Evolutionary conservation across 1,140 invertebrate species (phyloP).

Genomic region (Drosophila sechellia): DNA sequence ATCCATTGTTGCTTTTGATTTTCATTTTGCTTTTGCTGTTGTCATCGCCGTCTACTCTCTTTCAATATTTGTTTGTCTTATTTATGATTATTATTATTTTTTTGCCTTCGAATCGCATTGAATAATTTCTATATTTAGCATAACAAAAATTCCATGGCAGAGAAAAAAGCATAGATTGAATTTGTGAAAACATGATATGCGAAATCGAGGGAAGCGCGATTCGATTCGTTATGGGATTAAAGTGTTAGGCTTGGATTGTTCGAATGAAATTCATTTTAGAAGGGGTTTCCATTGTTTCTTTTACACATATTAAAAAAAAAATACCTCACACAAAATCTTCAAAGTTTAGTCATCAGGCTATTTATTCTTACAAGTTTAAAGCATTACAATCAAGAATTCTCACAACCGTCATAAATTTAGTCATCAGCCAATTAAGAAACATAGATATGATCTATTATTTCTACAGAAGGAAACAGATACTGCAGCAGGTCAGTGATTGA

Average conservation of each 20-base stretch:
- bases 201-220: slow-evolving; percentile 23
- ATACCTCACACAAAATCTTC: no score
- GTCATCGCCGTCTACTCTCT: slow-evolving; percentile 49
- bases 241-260: slow-evolving; percentile 2
- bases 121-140: slow-evolving; percentile 82
- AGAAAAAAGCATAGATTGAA: slow-evolving; percentile 43
- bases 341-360: no score
- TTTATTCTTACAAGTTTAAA: no score
- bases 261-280: neutral
- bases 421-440: slow-evolving; percentile 5
- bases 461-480: slow-evolving; percentile 1
- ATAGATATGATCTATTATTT: slow-evolving; percentile 16
- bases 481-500: slow-evolving; percentile 10
- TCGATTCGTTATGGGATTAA: slow-evolving; percentile 37
- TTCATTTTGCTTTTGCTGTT: neutral
- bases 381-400: no score
- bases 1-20: slow-evolving; percentile 7
- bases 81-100: slow-evolving; percentile 48
- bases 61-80: slow-evolving; percentile 43
- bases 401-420: neutral
- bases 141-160: slow-evolving; percentile 61
- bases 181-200: slow-evolving; percentile 66
- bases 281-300: neutral
- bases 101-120: slow-evolving; percentile 57
- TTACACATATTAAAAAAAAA: neutral